phyloP scores from a whole-genome alignment of 2,888 invertebrate species.

The Tetragonula carbonaria region DNA sequence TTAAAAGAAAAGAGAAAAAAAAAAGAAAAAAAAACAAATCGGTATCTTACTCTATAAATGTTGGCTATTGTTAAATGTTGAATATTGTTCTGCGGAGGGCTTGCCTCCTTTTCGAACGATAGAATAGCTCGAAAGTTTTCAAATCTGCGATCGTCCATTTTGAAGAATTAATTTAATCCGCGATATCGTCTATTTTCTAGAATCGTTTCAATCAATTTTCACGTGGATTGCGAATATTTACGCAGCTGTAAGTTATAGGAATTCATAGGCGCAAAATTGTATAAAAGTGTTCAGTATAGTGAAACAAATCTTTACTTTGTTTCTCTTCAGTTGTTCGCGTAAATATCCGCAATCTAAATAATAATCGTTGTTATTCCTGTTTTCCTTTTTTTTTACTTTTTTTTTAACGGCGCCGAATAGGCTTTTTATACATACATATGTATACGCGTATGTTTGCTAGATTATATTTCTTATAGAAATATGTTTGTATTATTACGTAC shows the following conservation, averaged over 20 bases:
- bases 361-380: not conserved
- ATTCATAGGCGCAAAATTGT: no score
- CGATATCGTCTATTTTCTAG: conserved; percentile 9
- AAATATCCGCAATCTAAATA: not conserved
- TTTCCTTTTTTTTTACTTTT: not conserved
- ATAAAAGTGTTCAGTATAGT: not conserved
- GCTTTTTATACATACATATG: not conserved
- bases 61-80: conserved; percentile 84
- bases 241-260: not conserved
- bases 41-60: conserved; percentile 84
- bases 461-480: conserved; percentile 19
- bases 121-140: conserved; percentile 24
- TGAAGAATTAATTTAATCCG: not conserved
- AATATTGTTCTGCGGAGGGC: conserved; percentile 80
- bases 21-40: conserved; percentile 64
- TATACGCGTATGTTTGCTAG: not conserved
- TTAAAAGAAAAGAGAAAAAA: conserved; percentile 29
- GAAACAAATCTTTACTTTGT: not conserved
- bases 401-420: not conserved
- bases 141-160: conserved; percentile 38
- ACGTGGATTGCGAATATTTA: not conserved
- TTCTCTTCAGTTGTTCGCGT: not conserved
- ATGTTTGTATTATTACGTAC: conserved; percentile 14
- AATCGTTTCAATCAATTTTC: not conserved
- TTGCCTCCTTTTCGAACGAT: conserved; percentile 56